A percentile compares a stretch with the other conserved stretches of the same genome.
These are phyloP conservation scores for Hybognathus amarus DNA, from an alignment of 2,797 vertebrate genomes.

Conservation along the genomic window DNA sequence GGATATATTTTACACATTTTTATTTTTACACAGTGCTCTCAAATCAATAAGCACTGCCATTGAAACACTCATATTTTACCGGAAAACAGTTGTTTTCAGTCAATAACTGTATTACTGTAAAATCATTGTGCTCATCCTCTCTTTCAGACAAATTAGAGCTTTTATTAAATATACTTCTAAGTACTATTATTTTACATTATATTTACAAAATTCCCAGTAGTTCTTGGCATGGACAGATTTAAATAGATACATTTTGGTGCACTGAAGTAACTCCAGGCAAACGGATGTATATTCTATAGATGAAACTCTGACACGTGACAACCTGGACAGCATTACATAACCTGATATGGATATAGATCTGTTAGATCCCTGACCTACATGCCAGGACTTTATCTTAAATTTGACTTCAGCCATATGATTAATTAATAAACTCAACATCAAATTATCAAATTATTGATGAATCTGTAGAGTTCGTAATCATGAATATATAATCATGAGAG, in stretches of 20 bases:
- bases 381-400: not conserved
- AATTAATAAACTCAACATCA: conserved; percentile 25
- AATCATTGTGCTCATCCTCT: not conserved
- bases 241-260: not conserved
- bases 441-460: not conserved
- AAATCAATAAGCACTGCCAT: not conserved
- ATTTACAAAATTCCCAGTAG: not conserved
- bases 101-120: not conserved
- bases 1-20: not conserved
- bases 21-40: not conserved
- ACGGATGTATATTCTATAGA: not conserved
- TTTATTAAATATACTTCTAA: not conserved
- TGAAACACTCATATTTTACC: not conserved
- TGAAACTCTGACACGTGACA: conserved; percentile 35
- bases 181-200: not conserved
- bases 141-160: not conserved
- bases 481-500: not conserved
- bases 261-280: not conserved
- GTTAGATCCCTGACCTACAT: conserved; percentile 1
- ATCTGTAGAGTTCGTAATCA: not conserved
- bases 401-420: conserved; percentile 21
- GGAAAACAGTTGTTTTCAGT: not conserved
- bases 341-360: conserved; percentile 14
- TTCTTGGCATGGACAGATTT: not conserved
- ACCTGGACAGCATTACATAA: conserved; percentile 25